Base-by-base conservation (phyloP, 2,113 vertebrate species). In the Protobothrops mucrosquamatus region DNA sequence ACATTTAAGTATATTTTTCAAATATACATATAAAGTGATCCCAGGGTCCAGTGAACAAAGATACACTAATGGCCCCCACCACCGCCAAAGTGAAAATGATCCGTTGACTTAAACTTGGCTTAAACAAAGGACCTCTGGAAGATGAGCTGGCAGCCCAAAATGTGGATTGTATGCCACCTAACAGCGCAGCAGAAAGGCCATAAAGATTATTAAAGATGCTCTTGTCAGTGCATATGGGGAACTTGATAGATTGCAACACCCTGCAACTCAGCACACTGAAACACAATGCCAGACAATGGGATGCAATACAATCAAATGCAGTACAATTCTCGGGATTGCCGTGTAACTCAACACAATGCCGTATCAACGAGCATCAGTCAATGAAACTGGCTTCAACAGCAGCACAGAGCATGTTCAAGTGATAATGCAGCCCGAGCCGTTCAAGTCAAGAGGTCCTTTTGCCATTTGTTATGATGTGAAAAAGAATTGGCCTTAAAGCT, bases 221-320 rank as follows among this genome's bases (percentile, higher is more conserved):
- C 74, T 90, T 89, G 93, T 89, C 89, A 89, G 88, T 43, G 26
- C 2, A 9, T 20, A 56, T 34, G 34, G 91, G 88, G 93, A 92
- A 88, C 90, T 85, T 92, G 93, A 89, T 93, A 86, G 92, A 93
- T 93, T 93, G 89, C 93, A 93, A 59, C 86, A 57, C 91, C 91
- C 56, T 86, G 91, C 55, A 89, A 85, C 86, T 90, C 91, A 89
- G 88, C 88, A 92, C 57, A 87, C 87, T 89, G 91, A 88, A 92
- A 34, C 18, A 93, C 69, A 89, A 55, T 89, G 69, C 43, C n/a
- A 52, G 51, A 89, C 93, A 94, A 94, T 92, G 88, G 39, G 18
- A 39, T 87, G 91, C 91, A 74, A 87, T 69, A 92, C 88, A 92
- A 87, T 89, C 61, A 94, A 89, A 55, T 64, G 74, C 93, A 92